Evolutionary conservation across 2,888 invertebrate species (phyloP).

Genomic region (Antitype chi): DNA sequence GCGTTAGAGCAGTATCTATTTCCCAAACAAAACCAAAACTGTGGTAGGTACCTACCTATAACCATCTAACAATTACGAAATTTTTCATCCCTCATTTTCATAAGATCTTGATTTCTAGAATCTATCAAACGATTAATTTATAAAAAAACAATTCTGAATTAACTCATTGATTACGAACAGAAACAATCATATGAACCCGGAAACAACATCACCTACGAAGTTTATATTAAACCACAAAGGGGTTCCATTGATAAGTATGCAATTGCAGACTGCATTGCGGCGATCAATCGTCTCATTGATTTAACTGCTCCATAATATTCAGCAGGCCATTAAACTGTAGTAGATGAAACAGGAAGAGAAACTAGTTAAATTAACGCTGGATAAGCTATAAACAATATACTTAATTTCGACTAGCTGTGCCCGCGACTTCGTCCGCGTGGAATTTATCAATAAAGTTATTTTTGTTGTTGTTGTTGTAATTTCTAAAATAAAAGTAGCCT

Average conservation of each 20-base stretch:
- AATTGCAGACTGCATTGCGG: constrained; percentile 43
- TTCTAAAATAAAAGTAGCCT: too few relatives aligned
- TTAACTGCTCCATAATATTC: constrained; percentile 54
- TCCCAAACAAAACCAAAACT: neutral
- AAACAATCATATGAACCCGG: neutral
- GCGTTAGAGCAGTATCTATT: neutral
- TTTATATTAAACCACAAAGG: constrained; percentile 47
- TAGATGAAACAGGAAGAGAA: constrained; percentile 49
- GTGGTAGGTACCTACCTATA: too few relatives aligned
- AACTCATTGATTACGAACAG: neutral
- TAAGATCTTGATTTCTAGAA: neutral
- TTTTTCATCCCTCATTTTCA: neutral
- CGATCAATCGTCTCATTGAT: constrained; percentile 63
- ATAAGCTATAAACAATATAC: constrained; percentile 2
- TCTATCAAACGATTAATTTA: neutral
- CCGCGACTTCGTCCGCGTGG: too few relatives aligned
- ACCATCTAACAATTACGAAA: neutral
- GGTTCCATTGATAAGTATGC: constrained; percentile 43
- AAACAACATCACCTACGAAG: constrained; percentile 18
- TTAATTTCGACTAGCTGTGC: too few relatives aligned
- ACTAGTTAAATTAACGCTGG: constrained; percentile 17
- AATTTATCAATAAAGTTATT: too few relatives aligned
- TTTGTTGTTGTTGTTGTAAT: too few relatives aligned
- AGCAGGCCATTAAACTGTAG: constrained; percentile 42
- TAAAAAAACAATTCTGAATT: neutral